Conservation (phyloP, 2,113 vertebrate genomes). For the Pica pica region DNA sequence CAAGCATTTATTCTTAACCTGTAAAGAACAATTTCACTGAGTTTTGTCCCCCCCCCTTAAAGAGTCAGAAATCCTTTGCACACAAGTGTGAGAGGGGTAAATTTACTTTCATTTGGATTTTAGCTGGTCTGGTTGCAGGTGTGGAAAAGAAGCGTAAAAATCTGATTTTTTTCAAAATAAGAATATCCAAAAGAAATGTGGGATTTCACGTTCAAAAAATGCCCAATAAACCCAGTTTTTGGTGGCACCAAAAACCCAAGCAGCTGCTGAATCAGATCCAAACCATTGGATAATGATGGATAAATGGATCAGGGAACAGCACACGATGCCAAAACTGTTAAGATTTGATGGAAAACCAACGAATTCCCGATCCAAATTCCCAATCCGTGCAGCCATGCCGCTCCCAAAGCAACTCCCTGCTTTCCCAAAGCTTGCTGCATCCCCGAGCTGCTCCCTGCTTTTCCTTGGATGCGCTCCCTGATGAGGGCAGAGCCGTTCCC, state of each 20-base stretch:
- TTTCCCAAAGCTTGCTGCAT: slow-evolving; percentile 13
- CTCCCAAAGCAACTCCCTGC: background rate
- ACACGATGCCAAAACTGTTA: background rate
- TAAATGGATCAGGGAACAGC: background rate
- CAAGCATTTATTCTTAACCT: slow-evolving; percentile 37
- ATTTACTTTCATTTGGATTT: background rate
- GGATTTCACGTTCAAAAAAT: rapidly evolving
- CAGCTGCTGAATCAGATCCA: background rate
- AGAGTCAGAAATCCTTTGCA: slow-evolving; percentile 43
- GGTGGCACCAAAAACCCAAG: background rate
- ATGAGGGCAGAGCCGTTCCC: background rate
- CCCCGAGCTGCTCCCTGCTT: slow-evolving; percentile 23
- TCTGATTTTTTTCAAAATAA: background rate
- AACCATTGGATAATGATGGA: background rate
- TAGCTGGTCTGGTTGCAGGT: slow-evolving; percentile 40
- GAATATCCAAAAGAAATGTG: background rate
- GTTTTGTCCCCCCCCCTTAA: slow-evolving; percentile 9
- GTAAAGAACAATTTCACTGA: slow-evolving; percentile 18
- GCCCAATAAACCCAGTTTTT: background rate
- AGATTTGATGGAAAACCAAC: background rate
- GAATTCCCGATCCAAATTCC: background rate
- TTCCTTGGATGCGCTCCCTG: background rate
- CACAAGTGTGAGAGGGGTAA: slow-evolving; percentile 24
- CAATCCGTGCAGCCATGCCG: background rate
- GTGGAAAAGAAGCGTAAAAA: background rate